Evolutionary conservation across 2,113 vertebrate genomes (phyloP).

Genomic region (Sphaerodactylus townsendi): DNA sequence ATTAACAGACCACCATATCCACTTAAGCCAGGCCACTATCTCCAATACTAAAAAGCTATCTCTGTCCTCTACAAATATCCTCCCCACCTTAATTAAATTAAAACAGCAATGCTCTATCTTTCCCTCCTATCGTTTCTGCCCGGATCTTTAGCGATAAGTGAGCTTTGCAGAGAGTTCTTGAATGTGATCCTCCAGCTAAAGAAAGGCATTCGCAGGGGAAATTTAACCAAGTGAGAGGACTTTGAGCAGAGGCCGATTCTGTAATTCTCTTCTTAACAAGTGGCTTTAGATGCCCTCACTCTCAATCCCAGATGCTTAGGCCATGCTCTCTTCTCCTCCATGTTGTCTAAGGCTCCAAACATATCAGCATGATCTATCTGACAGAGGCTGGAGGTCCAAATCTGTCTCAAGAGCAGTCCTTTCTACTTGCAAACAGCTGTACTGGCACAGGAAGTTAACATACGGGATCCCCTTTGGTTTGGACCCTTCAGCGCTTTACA

Average conservation of each 20-base stretch:
- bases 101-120: neutral
- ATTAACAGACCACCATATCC: neutral
- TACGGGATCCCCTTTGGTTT: neutral
- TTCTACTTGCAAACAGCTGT: neutral
- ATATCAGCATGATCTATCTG: no score
- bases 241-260: neutral
- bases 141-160: neutral
- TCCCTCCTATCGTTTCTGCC: neutral
- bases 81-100: neutral
- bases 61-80: neutral
- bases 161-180: neutral
- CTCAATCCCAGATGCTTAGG: neutral
- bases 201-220: neutral
- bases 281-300: neutral
- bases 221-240: neutral
- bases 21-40: neutral
- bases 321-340: neutral
- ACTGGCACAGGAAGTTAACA: neutral
- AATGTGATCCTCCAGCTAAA: neutral
- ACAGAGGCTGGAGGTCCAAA: neutral
- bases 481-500: neutral
- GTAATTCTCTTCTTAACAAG: neutral
- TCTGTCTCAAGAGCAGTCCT: neutral
- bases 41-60: neutral
- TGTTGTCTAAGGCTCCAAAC: neutral